Evolutionary conservation across 2,888 invertebrate species (phyloP), one percentile per base, ranked within the genome.

Genomic region (Macrophya alboannulata): DNA sequence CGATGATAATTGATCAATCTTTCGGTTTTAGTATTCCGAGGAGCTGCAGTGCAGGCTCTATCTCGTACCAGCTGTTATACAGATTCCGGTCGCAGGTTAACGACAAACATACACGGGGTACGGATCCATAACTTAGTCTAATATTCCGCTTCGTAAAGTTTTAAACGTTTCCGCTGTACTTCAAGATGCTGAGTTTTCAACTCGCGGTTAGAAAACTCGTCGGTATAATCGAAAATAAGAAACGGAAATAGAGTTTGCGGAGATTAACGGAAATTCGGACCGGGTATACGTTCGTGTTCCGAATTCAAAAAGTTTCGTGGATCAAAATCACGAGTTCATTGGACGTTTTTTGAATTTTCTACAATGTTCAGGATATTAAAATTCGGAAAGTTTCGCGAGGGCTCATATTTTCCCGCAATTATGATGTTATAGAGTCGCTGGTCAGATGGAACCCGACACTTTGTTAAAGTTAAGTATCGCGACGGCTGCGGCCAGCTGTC

Each of bases 341-440:
- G n/a, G n/a, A n/a, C n/a, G n/a, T n/a, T n/a, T n/a, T n/a, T n/a
- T n/a, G n/a, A n/a, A n/a, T n/a, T n/a, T n/a, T n/a, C n/a, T n/a
- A n/a, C n/a, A 31, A 31, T 31, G 1, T 31, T 31, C 3, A 31
- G 31, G 3, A 31, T 31, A 31, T 31, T 31, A 31, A 31, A 31
- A 31, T 31, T 31, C 31, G 3, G 31, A 31, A 31, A 31, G 31
- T 31, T 3, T 31, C 12, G 25, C 74, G 12, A 21, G 0, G 4
- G 87, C 90, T 91, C 91, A 90, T 92, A 92, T 92, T 91, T 92
- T 92, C 92, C 86, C 88, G 88, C 89, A 92, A 93, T 92, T 92
- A 92, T 92, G 91, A 91, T 89, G 91, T 90, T 45, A 89, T 6
- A 86, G 71, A 68, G 59, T 79, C 74, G 83, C 77, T 84, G 62